Percentiles rank a stretch among this genome's conserved stretches.
Evolutionary conservation across 2,888 invertebrate genomes (phyloP).

Genomic region (Xestia sexstrigata): DNA sequence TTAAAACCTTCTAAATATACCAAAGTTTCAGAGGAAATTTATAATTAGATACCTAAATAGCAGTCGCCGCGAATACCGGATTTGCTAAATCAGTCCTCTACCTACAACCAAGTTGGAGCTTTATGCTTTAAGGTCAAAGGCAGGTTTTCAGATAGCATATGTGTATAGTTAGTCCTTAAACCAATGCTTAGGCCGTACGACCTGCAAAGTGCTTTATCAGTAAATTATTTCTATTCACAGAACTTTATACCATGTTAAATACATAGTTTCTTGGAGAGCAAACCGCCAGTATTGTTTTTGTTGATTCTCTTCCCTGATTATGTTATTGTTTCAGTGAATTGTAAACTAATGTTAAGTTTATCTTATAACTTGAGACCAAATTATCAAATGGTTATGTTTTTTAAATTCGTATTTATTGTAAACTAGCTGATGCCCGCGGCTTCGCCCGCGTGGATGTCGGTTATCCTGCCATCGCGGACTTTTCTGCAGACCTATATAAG

Average conservation of each 20-base stretch:
- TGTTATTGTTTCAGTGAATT: background rate
- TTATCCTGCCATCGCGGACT: too few species aligned
- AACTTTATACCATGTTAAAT: slow-evolving; percentile 38
- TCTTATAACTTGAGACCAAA: background rate
- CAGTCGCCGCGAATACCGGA: background rate
- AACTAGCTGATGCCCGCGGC: too few species aligned
- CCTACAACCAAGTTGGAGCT: slow-evolving; percentile 9
- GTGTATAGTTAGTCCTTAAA: slow-evolving; percentile 13
- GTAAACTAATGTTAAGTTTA: background rate
- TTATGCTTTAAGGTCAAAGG: background rate
- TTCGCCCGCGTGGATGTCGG: too few species aligned
- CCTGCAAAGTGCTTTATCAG: slow-evolving; percentile 35
- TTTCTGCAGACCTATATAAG: too few species aligned
- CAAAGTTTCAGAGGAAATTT: slow-evolving; percentile 9
- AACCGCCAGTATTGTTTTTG: background rate
- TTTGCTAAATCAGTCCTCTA: slow-evolving; percentile 5
- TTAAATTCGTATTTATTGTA: background rate
- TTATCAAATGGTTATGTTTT: background rate
- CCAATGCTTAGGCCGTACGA: slow-evolving; percentile 25
- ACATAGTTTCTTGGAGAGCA: background rate
- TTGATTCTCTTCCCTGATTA: background rate
- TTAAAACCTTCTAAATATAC: background rate
- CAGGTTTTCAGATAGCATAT: slow-evolving; percentile 5
- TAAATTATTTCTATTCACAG: slow-evolving; percentile 51
- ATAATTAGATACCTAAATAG: slow-evolving; percentile 23